Percentiles rank a stretch among this genome's conserved stretches.
Evolutionary conservation across 1,140 invertebrate species (phyloP).

Genomic region (Oppia nitens): DNA sequence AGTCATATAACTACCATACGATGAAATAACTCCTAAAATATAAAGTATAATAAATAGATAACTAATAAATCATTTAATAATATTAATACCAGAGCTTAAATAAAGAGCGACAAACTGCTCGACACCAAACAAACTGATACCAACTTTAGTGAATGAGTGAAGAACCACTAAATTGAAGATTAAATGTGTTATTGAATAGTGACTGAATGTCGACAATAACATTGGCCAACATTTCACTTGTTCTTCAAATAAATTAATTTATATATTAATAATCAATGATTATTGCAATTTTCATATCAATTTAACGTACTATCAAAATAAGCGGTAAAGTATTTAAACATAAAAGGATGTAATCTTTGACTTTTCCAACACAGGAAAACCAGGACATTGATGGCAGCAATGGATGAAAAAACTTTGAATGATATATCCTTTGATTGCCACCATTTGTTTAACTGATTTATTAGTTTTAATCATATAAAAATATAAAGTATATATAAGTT

Average conservation of each 20-base stretch:
- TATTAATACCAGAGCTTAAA: conserved; percentile 53
- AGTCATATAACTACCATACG: conserved; percentile 60
- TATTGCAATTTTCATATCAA: too few species aligned
- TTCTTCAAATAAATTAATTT: conserved; percentile 20
- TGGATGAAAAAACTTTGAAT: conserved; percentile 58
- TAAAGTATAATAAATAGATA: background rate
- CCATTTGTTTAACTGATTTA: conserved; percentile 39
- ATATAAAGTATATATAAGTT: too few species aligned
- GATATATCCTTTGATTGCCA: conserved; percentile 56
- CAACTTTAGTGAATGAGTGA: conserved; percentile 49
- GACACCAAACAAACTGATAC: conserved; percentile 58
- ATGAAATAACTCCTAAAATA: conserved; percentile 51
- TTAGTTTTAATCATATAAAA: background rate
- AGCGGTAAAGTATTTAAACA: conserved; percentile 71
- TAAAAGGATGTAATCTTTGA: conserved; percentile 46
- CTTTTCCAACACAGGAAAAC: conserved; percentile 71
- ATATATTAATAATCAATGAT: too few species aligned
- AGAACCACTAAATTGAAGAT: conserved; percentile 89
- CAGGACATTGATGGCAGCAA: conserved; percentile 55
- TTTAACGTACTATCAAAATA: conserved; percentile 60
- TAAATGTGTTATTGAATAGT: conserved; percentile 68
- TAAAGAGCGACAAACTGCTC: conserved; percentile 87
- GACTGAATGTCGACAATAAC: conserved; percentile 82
- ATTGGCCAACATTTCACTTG: conserved; percentile 42
- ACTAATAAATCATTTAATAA: background rate